Conservation (phyloP, 2,888 invertebrate species). For the Xylota segnis region DNA sequence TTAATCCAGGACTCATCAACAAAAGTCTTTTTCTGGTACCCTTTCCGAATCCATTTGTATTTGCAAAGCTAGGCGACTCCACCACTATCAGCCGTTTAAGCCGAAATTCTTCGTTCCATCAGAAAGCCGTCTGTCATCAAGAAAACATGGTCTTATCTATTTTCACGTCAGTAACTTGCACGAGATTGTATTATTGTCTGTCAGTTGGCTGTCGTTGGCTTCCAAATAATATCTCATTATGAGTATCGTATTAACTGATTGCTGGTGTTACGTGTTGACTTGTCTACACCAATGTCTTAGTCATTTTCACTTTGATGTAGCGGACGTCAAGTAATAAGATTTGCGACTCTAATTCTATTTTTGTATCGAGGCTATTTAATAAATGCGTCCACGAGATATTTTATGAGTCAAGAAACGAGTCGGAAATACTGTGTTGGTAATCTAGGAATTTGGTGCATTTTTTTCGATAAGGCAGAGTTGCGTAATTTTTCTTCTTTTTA, state of each 20-base stretch:
- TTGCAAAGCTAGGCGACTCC: too few relatives aligned
- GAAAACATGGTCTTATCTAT: not conserved
- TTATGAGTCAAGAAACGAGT: not conserved
- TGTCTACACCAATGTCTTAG: not conserved
- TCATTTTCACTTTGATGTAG: not conserved
- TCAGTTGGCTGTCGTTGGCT: not conserved
- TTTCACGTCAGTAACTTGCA: not conserved
- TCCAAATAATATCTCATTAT: not conserved
- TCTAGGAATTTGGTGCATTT: not conserved
- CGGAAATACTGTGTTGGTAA: not conserved
- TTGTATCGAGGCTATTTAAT: not conserved
- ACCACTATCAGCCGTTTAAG: too few relatives aligned
- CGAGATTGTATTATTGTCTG: conserved; percentile 14
- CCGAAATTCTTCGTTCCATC: not conserved
- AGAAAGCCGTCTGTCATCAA: not conserved
- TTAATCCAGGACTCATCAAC: too few relatives aligned
- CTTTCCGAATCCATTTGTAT: too few relatives aligned
- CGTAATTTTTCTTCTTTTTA: not conserved
- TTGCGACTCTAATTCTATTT: conserved; percentile 1
- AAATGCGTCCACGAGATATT: not conserved
- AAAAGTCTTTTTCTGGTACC: too few relatives aligned
- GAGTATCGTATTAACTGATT: not conserved
- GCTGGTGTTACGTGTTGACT: not conserved
- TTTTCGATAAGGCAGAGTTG: not conserved
- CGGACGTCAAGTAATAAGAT: not conserved